These are phyloP conservation scores for Brachymystax lenok DNA, from an alignment of 2,797 vertebrate genomes.

Conservation along the genomic window DNA sequence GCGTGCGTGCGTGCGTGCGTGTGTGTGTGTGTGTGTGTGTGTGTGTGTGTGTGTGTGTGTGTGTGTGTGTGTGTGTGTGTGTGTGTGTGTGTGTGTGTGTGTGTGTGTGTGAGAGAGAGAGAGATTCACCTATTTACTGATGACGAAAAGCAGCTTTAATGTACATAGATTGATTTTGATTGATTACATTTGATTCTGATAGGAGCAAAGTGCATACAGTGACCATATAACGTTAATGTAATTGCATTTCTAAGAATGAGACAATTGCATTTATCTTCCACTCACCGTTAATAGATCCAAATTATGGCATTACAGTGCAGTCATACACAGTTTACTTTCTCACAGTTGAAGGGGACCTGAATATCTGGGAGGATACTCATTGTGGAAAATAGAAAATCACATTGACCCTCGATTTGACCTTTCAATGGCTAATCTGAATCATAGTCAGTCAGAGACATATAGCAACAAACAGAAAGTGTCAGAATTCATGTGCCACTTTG, in stretches of 20 bases:
- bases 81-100: constrained; percentile 41
- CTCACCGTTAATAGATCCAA: constrained; percentile 39
- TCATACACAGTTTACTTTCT: constrained; percentile 40
- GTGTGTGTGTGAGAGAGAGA: constrained; percentile 34
- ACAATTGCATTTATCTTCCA: constrained; percentile 32
- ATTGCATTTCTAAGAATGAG: constrained; percentile 21
- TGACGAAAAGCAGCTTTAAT: constrained; percentile 64
- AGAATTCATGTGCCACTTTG: constrained; percentile 75
- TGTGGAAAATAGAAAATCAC: constrained; percentile 52
- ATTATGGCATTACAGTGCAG: constrained; percentile 46
- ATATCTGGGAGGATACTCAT: constrained; percentile 33
- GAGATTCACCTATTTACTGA: constrained; percentile 61
- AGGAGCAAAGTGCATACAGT: not conserved
- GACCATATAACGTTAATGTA: not conserved
- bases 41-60: constrained; percentile 61
- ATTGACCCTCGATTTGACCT: constrained; percentile 67
- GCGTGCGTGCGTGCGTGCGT: constrained; percentile 55
- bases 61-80: constrained; percentile 53
- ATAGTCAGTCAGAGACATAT: constrained; percentile 39
- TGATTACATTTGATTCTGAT: not conserved
- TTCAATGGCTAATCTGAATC: constrained; percentile 64
- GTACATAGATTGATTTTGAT: not conserved
- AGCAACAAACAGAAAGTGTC: constrained; percentile 65
- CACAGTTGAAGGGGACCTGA: constrained; percentile 38
- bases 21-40: constrained; percentile 62